A percentile compares a stretch with the other conserved stretches of the same genome.
These are phyloP conservation scores for Diabrotica undecimpunctata DNA, from an alignment of 1,140 invertebrate genomes.

Conservation along the genomic window DNA sequence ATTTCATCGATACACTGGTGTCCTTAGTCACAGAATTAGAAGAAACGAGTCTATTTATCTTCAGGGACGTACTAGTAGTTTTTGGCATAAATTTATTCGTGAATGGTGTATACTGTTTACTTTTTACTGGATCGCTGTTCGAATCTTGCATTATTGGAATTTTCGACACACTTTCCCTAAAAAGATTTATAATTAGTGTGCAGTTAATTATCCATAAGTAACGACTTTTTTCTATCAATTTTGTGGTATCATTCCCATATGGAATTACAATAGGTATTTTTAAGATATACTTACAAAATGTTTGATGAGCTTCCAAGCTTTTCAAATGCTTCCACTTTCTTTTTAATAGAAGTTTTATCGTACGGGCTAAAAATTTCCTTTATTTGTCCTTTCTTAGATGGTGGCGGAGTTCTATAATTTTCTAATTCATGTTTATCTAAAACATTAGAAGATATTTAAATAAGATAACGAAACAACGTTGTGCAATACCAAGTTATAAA, in stretches of 20 bases:
- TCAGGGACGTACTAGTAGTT: conserved; percentile 21
- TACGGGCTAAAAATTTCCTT: conserved; percentile 54
- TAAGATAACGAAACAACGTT: no score
- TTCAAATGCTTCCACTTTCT: conserved; percentile 61
- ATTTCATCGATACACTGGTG: conserved; percentile 14
- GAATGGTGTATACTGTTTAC: conserved; percentile 35
- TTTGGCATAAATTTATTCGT: conserved; percentile 22
- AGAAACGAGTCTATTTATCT: conserved; percentile 11
- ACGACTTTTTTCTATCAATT: no score
- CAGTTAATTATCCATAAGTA: no score
- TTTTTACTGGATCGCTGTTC: background rate
- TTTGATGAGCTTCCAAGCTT: conserved; percentile 37
- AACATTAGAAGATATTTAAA: no score
- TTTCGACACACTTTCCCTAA: background rate
- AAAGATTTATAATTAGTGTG: no score
- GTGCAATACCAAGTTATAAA: no score
- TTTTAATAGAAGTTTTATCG: conserved; percentile 57
- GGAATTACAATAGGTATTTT: no score
- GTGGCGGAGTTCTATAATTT: conserved; percentile 19
- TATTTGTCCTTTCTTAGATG: conserved; percentile 6
- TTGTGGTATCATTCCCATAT: no score
- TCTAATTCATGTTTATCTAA: no score
- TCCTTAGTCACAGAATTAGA: conserved; percentile 14
- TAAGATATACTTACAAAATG: background rate
- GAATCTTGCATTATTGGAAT: background rate